Conservation (phyloP, 2,113 vertebrate genomes). For the Microtus montanus region DNA sequence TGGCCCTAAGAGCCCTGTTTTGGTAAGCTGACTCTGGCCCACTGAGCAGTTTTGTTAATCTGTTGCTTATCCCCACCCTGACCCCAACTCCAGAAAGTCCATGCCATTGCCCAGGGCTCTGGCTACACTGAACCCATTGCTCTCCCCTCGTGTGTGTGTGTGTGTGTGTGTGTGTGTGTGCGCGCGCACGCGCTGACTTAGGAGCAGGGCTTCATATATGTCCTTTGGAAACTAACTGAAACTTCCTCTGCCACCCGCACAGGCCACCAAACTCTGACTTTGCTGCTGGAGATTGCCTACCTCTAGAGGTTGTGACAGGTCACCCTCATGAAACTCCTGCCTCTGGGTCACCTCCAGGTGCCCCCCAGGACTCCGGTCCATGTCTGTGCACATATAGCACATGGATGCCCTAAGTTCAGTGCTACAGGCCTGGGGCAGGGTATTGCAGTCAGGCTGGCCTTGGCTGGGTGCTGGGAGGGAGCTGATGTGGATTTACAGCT, state of each 20-base stretch:
- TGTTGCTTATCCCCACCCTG: slow-evolving; percentile 11
- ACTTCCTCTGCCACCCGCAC: background rate
- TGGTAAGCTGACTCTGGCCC: slow-evolving; percentile 54
- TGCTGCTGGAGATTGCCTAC: slow-evolving; percentile 5
- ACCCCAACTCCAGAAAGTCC: background rate
- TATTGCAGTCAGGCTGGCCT: background rate
- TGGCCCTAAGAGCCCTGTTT: background rate
- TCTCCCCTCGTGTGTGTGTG: background rate
- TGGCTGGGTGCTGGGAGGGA: background rate
- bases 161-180: no score
- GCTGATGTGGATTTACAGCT: background rate
- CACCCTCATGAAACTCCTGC: background rate
- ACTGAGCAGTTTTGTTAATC: background rate
- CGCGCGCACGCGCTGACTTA: background rate
- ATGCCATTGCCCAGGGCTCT: background rate
- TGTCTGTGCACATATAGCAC: slow-evolving; percentile 1
- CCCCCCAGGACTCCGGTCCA: slow-evolving; percentile 25
- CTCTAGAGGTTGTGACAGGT: slow-evolving; percentile 9
- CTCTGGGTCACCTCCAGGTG: background rate
- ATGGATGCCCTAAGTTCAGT: slow-evolving; percentile 56
- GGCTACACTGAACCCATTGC: background rate
- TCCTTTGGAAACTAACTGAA: slow-evolving; percentile 24
- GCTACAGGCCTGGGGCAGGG: background rate
- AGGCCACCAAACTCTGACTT: slow-evolving; percentile 74
- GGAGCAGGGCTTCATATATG: no score